Conservation (phyloP, 2,113 vertebrate species). For the Catharus minimus region DNA sequence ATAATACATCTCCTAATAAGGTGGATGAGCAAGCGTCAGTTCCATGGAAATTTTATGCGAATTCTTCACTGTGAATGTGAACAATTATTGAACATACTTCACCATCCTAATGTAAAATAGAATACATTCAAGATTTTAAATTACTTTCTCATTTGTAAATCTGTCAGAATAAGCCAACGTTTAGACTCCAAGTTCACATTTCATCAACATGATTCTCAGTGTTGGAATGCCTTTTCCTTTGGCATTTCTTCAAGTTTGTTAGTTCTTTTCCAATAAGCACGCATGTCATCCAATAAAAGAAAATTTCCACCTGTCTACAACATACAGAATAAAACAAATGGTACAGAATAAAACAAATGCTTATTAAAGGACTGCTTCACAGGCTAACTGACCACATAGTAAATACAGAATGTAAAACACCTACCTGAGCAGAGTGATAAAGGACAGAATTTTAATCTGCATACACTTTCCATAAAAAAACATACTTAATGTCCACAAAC, state of each 20-base stretch:
- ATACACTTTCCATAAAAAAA: neutral
- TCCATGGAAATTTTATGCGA: slow-evolving; percentile 43
- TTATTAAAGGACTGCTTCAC: neutral
- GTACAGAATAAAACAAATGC: neutral
- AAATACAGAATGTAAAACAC: neutral
- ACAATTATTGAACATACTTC: slow-evolving; percentile 19
- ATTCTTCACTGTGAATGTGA: slow-evolving; percentile 14
- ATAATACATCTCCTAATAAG: neutral
- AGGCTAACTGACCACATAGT: neutral
- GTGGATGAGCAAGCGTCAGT: slow-evolving; percentile 15
- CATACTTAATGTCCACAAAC: neutral
- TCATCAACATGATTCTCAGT: neutral
- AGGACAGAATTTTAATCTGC: neutral
- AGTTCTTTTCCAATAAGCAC: neutral
- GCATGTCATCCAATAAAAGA: neutral
- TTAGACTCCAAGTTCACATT: slow-evolving; percentile 11
- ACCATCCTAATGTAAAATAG: slow-evolving; percentile 41
- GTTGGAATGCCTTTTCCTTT: neutral
- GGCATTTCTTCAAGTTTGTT: neutral
- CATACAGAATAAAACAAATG: neutral
- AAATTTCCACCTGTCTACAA: neutral
- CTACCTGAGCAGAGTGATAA: neutral
- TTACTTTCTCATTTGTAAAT: slow-evolving; percentile 45
- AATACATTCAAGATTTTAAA: slow-evolving; percentile 30
- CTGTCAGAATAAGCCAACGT: slow-evolving; percentile 46